Conservation (phyloP, 2,797 vertebrate genomes). For the Onychomys arenicola region DNA sequence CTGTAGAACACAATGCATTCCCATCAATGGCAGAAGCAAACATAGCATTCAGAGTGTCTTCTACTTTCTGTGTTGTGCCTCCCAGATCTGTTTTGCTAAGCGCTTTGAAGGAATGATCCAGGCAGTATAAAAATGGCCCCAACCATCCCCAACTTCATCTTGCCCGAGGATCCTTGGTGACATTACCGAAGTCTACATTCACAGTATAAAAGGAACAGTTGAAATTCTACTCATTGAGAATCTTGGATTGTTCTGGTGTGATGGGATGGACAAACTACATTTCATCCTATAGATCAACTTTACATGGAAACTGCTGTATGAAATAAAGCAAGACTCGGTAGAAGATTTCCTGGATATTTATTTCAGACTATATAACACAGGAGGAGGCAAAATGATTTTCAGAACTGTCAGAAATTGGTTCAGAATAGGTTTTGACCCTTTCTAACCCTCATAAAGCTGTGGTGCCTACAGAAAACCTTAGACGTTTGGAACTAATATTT, state of each 20-base stretch:
- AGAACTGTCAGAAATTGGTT: constrained; percentile 76
- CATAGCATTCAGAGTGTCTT: not conserved
- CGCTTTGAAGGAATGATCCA: not conserved
- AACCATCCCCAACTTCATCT: not conserved
- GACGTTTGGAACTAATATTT: constrained; percentile 61
- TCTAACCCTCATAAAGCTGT: constrained; percentile 59
- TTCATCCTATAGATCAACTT: constrained; percentile 64
- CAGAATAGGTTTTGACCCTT: constrained; percentile 71
- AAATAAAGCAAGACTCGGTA: constrained; percentile 60
- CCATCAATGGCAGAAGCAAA: too few relatives aligned
- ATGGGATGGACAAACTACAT: constrained; percentile 3
- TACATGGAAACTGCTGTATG: constrained; percentile 42
- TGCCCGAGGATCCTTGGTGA: constrained; percentile 13
- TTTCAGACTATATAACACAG: constrained; percentile 62
- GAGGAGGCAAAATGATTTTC: constrained; percentile 71
- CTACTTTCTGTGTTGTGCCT: not conserved
- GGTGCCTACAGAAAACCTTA: constrained; percentile 28
- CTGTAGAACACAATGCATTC: not conserved
- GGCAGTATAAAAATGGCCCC: not conserved
- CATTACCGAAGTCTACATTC: constrained; percentile 69
- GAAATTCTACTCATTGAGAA: not conserved
- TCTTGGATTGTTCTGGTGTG: not conserved
- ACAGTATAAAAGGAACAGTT: not conserved
- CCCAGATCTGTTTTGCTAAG: not conserved
- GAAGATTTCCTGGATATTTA: constrained; percentile 68